Conservation (phyloP, 2,113 vertebrate species). For the Pelecanus crispus region DNA sequence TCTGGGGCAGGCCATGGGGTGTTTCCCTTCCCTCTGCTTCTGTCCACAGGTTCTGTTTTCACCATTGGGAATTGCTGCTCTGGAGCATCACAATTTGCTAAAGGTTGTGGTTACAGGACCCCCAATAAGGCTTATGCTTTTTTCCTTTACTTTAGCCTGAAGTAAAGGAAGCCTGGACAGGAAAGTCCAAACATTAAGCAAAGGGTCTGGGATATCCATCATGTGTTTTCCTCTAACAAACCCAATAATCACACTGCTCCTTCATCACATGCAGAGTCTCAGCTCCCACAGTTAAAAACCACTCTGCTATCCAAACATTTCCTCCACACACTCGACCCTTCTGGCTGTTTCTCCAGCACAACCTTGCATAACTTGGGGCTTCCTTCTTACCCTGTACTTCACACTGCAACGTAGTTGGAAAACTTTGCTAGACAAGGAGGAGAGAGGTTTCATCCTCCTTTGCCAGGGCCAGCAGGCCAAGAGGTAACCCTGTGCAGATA, state of each 20-base stretch:
- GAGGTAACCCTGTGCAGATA: neutral
- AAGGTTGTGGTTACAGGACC: neutral
- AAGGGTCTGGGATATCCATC: neutral
- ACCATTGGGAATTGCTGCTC: neutral
- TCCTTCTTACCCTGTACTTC: neutral
- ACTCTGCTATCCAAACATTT: neutral
- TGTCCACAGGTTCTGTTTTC: neutral
- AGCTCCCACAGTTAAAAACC: neutral
- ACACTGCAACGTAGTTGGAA: neutral
- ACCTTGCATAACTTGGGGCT: neutral
- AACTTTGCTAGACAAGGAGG: neutral
- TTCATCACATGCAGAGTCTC: neutral
- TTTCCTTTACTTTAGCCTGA: neutral
- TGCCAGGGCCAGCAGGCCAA: neutral
- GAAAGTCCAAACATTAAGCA: neutral
- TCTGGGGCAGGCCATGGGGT: neutral
- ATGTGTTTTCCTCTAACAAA: neutral
- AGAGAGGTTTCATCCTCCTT: neutral
- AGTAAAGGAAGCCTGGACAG: neutral
- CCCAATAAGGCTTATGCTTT: neutral
- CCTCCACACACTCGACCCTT: neutral
- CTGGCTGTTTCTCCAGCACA: neutral
- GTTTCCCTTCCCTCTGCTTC: neutral
- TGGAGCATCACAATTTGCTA: neutral
- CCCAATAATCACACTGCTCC: neutral